Base-by-base conservation (phyloP, 1,140 invertebrate genomes). In the Cydia pomonella region DNA sequence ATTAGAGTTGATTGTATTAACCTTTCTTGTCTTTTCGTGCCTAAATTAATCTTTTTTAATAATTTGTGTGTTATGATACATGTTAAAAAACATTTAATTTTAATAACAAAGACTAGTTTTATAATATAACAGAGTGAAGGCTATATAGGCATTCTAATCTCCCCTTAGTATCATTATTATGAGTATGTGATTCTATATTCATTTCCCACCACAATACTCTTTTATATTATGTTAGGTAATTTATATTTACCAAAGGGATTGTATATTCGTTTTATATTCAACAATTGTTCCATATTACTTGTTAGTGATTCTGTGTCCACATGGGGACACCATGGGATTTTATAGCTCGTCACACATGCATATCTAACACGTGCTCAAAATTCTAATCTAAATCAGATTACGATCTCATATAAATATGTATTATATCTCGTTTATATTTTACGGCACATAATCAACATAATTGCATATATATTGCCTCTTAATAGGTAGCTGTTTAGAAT, bases 321-420 rank as follows among this genome's bases (percentile, higher is more conserved):
- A 23, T 12, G 63, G 6, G 38, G 29, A 18, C n/a, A n/a, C 64
- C 64, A 16, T n/a, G n/a, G n/a, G n/a, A 69, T 69, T 69, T 69
- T 69, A 69, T 69, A 38, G 4, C 64, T 18, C 16, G 13, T 33
- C 12, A 64, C 29, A 69, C 29, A 69, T 38, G 64, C 29, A 7
- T 66, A 66, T 33, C 29, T 69, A 18, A 69, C 27, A 69, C 64
- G 64, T 69, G 64, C 29, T 18, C n/a, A 27, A 69, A 69, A 69
- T 69, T 38, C n/a, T n/a, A 69, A 69, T 69, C 29, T 18, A 69
- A 33, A 38, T 69, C 64, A 69, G 64, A 69, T 69, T 69, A 69
- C 29, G 29, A 69, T 69, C 64, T 69, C 33, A 9, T 41, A 21
- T 18, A 38, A 18, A 50, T 33, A 69, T 69, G 27, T 38, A 38